These are phyloP conservation scores for Noctua comes DNA, from an alignment of 2,888 invertebrate genomes.

Conservation along the genomic window DNA sequence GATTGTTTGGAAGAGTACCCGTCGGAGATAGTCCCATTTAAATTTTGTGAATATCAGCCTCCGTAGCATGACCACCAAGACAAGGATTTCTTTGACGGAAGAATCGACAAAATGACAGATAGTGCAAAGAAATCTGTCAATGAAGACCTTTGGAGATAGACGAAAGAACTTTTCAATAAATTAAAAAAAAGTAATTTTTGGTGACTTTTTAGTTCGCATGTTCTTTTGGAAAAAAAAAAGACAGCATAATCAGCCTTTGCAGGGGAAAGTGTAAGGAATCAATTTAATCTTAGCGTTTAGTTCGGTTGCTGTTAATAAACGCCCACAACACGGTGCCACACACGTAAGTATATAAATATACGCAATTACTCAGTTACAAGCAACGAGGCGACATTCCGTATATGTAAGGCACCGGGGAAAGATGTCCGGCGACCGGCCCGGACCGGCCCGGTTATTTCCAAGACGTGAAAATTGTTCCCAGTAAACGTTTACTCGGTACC, in stretches of 20 bases:
- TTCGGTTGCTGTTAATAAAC: slow-evolving; percentile 2
- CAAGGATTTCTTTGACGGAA: too few species aligned
- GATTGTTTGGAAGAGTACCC: background rate
- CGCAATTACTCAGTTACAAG: slow-evolving; percentile 68
- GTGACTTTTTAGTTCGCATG: background rate
- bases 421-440: slow-evolving; percentile 57
- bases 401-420: slow-evolving; percentile 72
- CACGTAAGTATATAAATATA: slow-evolving; percentile 59
- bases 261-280: background rate
- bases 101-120: too few species aligned
- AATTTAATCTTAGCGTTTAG: background rate
- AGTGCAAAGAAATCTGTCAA: too few species aligned
- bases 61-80: too few species aligned
- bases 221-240: background rate
- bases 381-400: slow-evolving; percentile 72
- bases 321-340: slow-evolving; percentile 24
- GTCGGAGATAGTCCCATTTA: background rate
- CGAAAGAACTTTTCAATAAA: background rate
- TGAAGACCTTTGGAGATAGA: too few species aligned
- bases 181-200: too few species aligned
- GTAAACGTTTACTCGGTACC: slow-evolving; percentile 68
- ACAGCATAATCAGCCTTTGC: background rate
- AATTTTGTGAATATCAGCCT: too few species aligned
- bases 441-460: slow-evolving; percentile 59
- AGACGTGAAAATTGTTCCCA: slow-evolving; percentile 79